A percentile compares a stretch with the other conserved stretches of the same genome.
Conservation (phyloP, 2,797 vertebrate species). For the Pangasius krempfi region DNA sequence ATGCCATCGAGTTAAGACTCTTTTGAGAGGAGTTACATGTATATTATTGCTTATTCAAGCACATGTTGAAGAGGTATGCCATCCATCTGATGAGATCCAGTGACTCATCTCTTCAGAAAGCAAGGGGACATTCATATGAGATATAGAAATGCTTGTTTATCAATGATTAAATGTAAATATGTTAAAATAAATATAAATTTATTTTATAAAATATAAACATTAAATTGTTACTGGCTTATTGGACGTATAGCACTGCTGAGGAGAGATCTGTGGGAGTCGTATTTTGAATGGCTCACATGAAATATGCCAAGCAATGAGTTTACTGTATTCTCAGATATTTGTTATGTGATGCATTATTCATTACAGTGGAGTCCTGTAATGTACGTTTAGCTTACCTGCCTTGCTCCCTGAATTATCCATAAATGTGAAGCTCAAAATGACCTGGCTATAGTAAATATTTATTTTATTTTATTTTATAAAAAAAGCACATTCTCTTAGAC, state of each 20-base stretch:
- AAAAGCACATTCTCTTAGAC: background rate
- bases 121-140: background rate
- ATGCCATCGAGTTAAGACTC: background rate
- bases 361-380: background rate
- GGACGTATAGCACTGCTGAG: no score
- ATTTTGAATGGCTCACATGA: background rate
- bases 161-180: background rate
- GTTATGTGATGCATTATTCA: constrained; percentile 26
- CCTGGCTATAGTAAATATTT: background rate
- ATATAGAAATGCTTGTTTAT: background rate
- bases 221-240: background rate
- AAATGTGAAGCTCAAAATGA: background rate
- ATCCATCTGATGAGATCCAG: background rate
- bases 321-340: constrained; percentile 21
- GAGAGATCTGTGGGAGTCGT: background rate
- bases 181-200: background rate
- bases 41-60: background rate
- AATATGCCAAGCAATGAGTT: constrained; percentile 15
- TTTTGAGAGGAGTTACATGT: background rate
- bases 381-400: constrained; percentile 5
- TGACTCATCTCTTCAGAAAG: background rate
- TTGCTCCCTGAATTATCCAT: background rate
- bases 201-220: no score
- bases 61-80: background rate
- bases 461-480: background rate